Percentiles rank a stretch among this genome's conserved stretches.
phyloP scores from a whole-genome alignment of 2,797 vertebrate species.

The Limosa lapponica region DNA sequence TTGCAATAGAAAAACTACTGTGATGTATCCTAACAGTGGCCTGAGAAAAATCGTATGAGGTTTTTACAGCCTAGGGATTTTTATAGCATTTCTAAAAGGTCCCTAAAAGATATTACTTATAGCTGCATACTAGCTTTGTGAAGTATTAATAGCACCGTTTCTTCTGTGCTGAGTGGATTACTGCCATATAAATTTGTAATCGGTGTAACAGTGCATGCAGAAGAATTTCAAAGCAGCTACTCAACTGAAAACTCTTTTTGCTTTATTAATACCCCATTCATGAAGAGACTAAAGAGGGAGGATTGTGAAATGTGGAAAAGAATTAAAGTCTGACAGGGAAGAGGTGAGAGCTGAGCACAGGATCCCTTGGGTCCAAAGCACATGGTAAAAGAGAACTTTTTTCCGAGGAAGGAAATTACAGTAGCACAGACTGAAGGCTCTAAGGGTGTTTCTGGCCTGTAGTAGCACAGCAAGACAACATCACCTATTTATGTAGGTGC shows the following conservation, averaged over 20 bases:
- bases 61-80: not conserved
- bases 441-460: not conserved
- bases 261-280: constrained; percentile 39
- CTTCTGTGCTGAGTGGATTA: not conserved
- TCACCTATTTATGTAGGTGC: not conserved
- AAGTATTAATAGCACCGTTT: not conserved
- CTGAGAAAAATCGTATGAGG: not conserved
- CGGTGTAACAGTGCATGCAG: not conserved
- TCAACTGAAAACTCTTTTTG: not conserved
- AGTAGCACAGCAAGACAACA: not conserved
- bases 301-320: not conserved
- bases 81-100: not conserved
- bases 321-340: not conserved
- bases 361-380: not conserved
- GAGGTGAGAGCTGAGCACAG: not conserved
- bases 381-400: not conserved
- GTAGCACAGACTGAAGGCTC: not conserved
- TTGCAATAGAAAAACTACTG: not conserved
- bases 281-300: not conserved
- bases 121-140: not conserved
- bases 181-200: constrained; percentile 12
- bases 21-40: not conserved
- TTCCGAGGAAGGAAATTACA: not conserved
- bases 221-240: constrained; percentile 49
- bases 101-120: not conserved